Conservation (phyloP, 2,888 invertebrate genomes). For the Pharmacophagus antenor region DNA sequence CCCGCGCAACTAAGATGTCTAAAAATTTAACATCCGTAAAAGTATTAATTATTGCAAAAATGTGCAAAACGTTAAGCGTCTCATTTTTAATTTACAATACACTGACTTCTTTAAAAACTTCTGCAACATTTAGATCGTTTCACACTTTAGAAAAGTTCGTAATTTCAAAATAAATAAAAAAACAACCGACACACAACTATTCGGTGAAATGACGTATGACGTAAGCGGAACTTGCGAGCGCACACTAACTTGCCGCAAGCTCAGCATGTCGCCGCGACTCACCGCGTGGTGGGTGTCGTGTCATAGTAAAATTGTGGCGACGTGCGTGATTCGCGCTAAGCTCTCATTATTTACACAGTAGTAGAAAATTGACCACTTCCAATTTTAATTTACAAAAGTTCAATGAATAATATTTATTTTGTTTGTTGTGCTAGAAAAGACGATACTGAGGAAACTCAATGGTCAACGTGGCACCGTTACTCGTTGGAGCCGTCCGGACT, state of each 20-base stretch:
- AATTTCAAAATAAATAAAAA: constrained; percentile 64
- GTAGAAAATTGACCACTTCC: constrained; percentile 79
- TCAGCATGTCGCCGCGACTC: constrained; percentile 52
- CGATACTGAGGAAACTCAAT: constrained; percentile 60
- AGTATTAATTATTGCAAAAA: constrained; percentile 77
- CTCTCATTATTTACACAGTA: constrained; percentile 79
- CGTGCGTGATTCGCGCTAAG: constrained; percentile 77
- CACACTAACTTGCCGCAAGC: constrained; percentile 75
- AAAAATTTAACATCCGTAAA: constrained; percentile 66
- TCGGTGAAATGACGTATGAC: constrained; percentile 68
- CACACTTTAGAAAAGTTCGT: constrained; percentile 60
- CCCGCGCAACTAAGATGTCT: constrained; percentile 58
- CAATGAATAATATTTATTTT: constrained; percentile 59
- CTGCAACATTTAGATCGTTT: constrained; percentile 72
- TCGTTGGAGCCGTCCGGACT: constrained; percentile 17
- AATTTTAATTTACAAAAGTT: constrained; percentile 75
- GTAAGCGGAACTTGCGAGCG: constrained; percentile 72
- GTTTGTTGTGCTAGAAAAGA: constrained; percentile 74
- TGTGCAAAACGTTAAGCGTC: constrained; percentile 78
- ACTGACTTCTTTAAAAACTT: constrained; percentile 67
- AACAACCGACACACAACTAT: constrained; percentile 75
- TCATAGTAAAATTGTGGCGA: constrained; percentile 67
- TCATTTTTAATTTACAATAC: constrained; percentile 72
- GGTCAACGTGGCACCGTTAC: constrained; percentile 34
- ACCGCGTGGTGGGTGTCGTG: constrained; percentile 51